Evolutionary conservation across 2,888 invertebrate species (phyloP), one percentile per base, ranked within the genome.

Genomic region (Noctua fimbriata): DNA sequence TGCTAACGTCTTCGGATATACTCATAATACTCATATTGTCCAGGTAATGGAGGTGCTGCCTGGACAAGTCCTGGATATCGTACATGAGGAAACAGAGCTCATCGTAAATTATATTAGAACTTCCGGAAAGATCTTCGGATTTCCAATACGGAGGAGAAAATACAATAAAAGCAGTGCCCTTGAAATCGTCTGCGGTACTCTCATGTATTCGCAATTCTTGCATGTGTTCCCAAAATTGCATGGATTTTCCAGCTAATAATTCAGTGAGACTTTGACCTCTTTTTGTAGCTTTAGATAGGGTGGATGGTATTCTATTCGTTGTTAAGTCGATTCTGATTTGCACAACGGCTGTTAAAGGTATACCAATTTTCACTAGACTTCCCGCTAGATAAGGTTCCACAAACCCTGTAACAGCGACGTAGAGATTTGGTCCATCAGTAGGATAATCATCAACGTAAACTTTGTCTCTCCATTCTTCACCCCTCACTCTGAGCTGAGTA

Each of bases 401-500:
- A 90, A 97, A 97, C 1, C 97, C 97, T 2, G 97, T 97, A 0
- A 97, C 88, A 52, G 97, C 95, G 16, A 97, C 92, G 83, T 97
- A 97, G 28, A 97, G 89, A 85, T 97, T 95, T 1, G 97, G 97
- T 2, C 97, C 97, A 81, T 97, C 95, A 24, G 88, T 84, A 0
- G 97, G 97, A 83, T 94, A 97, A 84, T 97, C 97, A 78, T 97
- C 97, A 6, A 97, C 94, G 85, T 97, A 97, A 1, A 95, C 93
- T 89, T 95, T 96, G 87, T 97, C 97, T 87, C 96, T 94, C 97
- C 97, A 97, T 90, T 97, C 97, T 90, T 97, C 97, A 21, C 97
- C 97, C 67, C 97, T 94, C 2, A 95, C 94, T 87, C 97, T 94
- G 21, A 97, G 93, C 49, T 90, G 91, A 9, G 97, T 97, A 85